These are phyloP conservation scores for Ennomos quercinarius DNA, from an alignment of 2,888 invertebrate species.

Conservation along the genomic window DNA sequence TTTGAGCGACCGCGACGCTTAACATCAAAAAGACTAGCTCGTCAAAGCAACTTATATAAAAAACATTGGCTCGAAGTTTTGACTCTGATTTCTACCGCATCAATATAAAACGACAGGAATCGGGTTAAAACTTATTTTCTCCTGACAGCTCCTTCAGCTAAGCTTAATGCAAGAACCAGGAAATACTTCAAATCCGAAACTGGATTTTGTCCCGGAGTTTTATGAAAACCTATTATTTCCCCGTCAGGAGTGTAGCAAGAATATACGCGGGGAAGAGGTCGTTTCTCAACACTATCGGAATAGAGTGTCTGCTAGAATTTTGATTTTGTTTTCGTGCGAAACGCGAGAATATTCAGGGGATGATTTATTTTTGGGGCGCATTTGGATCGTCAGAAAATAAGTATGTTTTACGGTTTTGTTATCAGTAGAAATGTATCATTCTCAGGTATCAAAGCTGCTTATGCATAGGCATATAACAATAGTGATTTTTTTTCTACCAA, in stretches of 20 bases:
- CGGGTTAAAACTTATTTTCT: conserved; percentile 12
- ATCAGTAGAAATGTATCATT: neutral
- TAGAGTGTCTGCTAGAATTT: conserved; percentile 4
- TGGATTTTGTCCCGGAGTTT: conserved; percentile 21
- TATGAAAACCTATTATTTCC: conserved; percentile 33
- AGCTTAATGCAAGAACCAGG: conserved; percentile 28
- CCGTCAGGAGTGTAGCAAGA: conserved; percentile 17
- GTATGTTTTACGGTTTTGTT: neutral
- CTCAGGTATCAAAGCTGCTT: no score
- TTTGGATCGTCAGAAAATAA: no score
- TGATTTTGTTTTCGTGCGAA: conserved; percentile 10
- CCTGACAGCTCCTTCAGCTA: conserved; percentile 22
- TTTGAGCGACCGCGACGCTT: no score
- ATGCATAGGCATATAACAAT: no score
- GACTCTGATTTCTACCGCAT: conserved; percentile 4
- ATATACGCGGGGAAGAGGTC: conserved; percentile 6
- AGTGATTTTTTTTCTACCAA: no score
- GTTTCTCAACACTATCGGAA: conserved; percentile 6
- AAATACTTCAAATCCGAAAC: conserved; percentile 22
- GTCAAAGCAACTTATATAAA: neutral
- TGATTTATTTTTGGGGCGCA: neutral
- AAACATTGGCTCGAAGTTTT: neutral
- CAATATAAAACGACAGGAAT: conserved; percentile 15
- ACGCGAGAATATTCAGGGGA: neutral
- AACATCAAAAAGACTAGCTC: no score